Conservation (phyloP, 1,140 invertebrate genomes). For the Zaprionus vittiger region DNA sequence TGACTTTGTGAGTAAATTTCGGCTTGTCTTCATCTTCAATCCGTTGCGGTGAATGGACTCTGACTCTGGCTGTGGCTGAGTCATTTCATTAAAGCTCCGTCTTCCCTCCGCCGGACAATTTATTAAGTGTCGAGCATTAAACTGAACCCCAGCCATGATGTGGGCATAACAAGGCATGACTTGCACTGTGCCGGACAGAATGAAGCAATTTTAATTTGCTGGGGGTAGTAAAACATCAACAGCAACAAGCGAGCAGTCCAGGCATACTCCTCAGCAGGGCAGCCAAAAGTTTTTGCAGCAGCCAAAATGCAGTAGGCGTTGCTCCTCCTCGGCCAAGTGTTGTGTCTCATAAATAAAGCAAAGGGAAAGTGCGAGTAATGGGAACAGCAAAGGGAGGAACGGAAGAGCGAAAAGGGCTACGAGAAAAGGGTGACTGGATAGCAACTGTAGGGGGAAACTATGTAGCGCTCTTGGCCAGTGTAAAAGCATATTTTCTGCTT, state of each 20-base stretch:
- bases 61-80: background rate
- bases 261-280: background rate
- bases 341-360: conserved; percentile 75
- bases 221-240: conserved; percentile 77
- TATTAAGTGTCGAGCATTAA: conserved; percentile 77
- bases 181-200: conserved; percentile 60
- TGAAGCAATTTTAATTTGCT: conserved; percentile 81
- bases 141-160: conserved; percentile 21
- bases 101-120: conserved; percentile 59
- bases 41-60: conserved; percentile 17
- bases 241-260: conserved; percentile 50
- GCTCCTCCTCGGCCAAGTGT: conserved; percentile 49
- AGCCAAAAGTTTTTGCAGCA: conserved; percentile 35
- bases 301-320: conserved; percentile 67
- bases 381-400: background rate
- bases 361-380: conserved; percentile 18
- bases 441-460: conserved; percentile 36
- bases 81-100: conserved; percentile 68
- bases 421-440: background rate
- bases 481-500: conserved; percentile 81
- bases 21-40: conserved; percentile 24
- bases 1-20: conserved; percentile 22
- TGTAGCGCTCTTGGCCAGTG: conserved; percentile 61
- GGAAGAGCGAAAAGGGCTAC: background rate
- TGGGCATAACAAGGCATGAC: conserved; percentile 63